These are phyloP conservation scores for Enteromius treurensis DNA, from an alignment of 2,797 vertebrate species.

Conservation along the genomic window DNA sequence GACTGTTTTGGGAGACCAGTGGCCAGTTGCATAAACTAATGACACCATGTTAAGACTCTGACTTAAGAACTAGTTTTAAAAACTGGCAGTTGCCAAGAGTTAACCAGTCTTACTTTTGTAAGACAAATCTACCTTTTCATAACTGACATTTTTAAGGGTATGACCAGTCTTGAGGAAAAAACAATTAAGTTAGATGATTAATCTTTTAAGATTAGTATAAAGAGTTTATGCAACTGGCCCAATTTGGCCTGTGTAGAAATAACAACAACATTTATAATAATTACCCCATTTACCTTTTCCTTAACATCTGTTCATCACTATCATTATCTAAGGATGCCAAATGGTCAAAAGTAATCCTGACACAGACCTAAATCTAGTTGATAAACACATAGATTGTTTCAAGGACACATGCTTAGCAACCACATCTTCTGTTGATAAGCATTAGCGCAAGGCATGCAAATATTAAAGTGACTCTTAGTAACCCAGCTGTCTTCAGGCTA, in stretches of 20 bases:
- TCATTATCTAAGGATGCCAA: slow-evolving; percentile 9
- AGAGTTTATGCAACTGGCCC: no score
- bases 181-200: no score
- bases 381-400: slow-evolving; percentile 7
- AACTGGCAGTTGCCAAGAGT: no score
- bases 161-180: no score
- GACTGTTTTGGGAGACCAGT: not conserved
- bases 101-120: no score
- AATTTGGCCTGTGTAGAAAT: not conserved
- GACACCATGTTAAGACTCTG: no score
- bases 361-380: slow-evolving; percentile 21
- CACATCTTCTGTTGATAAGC: not conserved
- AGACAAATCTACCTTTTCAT: no score
- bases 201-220: no score
- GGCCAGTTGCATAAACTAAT: not conserved
- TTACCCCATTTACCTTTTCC: not conserved
- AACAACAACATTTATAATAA: no score
- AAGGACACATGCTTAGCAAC: slow-evolving; percentile 23
- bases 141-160: no score
- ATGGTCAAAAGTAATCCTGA: not conserved
- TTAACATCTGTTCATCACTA: not conserved
- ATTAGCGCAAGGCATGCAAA: not conserved
- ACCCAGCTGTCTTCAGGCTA: not conserved
- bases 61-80: no score
- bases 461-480: slow-evolving; percentile 35